phyloP scores from a whole-genome alignment of 2,113 vertebrate species.

The Illadopsis cleaveri region DNA sequence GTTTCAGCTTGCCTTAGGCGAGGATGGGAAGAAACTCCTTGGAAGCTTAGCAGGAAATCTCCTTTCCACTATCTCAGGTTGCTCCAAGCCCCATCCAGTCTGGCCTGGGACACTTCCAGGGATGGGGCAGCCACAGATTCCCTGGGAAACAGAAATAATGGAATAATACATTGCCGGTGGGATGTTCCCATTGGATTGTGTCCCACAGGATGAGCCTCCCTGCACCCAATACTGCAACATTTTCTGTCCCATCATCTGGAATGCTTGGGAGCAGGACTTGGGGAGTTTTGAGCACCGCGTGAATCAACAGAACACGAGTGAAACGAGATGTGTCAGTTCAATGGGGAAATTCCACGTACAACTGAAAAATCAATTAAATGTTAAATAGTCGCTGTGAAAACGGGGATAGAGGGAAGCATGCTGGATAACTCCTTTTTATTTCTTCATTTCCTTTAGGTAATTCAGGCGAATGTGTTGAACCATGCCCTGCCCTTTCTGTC shows the following conservation, averaged over 20 bases:
- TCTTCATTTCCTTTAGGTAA: background rate
- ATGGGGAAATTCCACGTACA: background rate
- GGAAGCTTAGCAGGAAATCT: background rate
- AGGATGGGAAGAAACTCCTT: background rate
- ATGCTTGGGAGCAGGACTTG: rapidly evolving
- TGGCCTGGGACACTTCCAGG: background rate
- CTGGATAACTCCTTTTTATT: background rate
- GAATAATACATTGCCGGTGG: rapidly evolving
- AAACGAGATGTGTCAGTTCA: background rate
- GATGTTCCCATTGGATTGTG: rapidly evolving
- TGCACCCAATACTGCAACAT: background rate
- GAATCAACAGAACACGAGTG: rapidly evolving
- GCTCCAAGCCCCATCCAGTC: background rate
- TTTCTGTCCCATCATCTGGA: rapidly evolving
- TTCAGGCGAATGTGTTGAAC: background rate
- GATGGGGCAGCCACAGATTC: background rate
- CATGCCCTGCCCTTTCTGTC: background rate
- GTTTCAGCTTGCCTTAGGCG: background rate
- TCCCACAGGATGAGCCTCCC: background rate
- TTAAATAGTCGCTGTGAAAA: background rate
- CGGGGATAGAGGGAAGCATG: background rate
- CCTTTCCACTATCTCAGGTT: rapidly evolving
- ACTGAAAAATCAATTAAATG: background rate
- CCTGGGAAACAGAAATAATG: background rate
- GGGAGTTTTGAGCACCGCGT: background rate